These are phyloP conservation scores for Dicycla oo DNA, from an alignment of 2,888 invertebrate genomes.

Conservation along the genomic window DNA sequence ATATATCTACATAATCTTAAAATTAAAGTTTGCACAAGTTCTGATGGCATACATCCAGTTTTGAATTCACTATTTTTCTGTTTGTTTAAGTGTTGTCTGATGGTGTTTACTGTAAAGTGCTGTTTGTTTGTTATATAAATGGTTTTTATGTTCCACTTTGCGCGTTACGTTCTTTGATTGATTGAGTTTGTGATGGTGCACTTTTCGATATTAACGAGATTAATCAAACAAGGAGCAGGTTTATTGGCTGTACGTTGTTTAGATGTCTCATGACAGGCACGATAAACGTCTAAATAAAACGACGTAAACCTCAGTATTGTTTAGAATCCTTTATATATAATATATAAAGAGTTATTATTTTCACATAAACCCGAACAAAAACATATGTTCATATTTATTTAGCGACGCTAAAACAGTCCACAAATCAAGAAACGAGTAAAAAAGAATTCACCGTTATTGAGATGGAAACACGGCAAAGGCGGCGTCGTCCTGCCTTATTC, in stretches of 20 bases:
- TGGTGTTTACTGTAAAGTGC: slow-evolving; percentile 41
- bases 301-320: background rate
- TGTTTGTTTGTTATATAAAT: slow-evolving; percentile 30
- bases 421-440: slow-evolving; percentile 77
- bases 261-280: slow-evolving; percentile 1
- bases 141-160: slow-evolving; percentile 30
- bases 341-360: slow-evolving; percentile 21
- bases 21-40: slow-evolving; percentile 63
- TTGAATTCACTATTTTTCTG: slow-evolving; percentile 50
- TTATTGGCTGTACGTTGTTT: slow-evolving; percentile 23
- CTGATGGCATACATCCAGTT: slow-evolving; percentile 62
- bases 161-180: slow-evolving; percentile 42
- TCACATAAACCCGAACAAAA: slow-evolving; percentile 36
- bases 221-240: slow-evolving; percentile 47
- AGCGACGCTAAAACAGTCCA: slow-evolving; percentile 54
- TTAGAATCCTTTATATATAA: background rate
- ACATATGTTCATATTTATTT: slow-evolving; percentile 42
- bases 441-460: slow-evolving; percentile 77
- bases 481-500: slow-evolving; percentile 82
- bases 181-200: slow-evolving; percentile 45
- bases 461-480: slow-evolving; percentile 80
- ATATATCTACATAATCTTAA: slow-evolving; percentile 65
- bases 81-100: slow-evolving; percentile 44
- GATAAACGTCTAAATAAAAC: slow-evolving; percentile 30
- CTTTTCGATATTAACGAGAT: slow-evolving; percentile 50